Evolutionary conservation across 1,140 invertebrate species (phyloP), one percentile per base, ranked within the genome.

Genomic region (Ruditapes philippinarum): DNA sequence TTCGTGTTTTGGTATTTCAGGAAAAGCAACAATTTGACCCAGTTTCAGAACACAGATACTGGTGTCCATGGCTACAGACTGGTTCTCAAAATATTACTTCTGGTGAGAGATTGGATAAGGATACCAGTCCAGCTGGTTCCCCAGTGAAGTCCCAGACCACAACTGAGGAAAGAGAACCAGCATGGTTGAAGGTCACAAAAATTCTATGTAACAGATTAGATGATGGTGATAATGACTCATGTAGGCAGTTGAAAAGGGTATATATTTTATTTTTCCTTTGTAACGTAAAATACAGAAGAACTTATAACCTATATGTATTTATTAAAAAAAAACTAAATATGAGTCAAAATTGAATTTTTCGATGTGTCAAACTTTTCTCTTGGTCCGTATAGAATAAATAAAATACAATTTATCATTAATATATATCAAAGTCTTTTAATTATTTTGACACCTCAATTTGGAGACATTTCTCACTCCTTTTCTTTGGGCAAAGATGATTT

Each of bases 21-120:
- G 42, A 76, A 11, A 92, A 93, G 70, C 51, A 76, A 31, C n/a
- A 22, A 28, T 91, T 93, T 62, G 88, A 92, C 51, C 92, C 91
- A 3, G n/a, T 93, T 36, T 65, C 49, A 31, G 92, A 93, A 82
- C 92, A 93, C 73, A 86, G 88, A 22, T 86, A 87, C 38, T 93
- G 92, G 92, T 93, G 92, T 89, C 92, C 92, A 22, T 92, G 91
- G 91, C 62, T 92, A 45, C 70, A 86, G 33, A 14, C 65, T 74
- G 45, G 28, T 2, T 19, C 45, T 31, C 45, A 25, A n/a, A 31
- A 45, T 38, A 1, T 42, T 4, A 45, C 9, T 65, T 4, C 4
- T 17, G n/a, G 31, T 38, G 14, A 14, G 2, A 19, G 17, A 54
- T 11, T 28, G 28, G 78, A 31, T 1, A 54, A 40, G 54, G 57